phyloP scores from a whole-genome alignment of 2,797 vertebrate genomes.

The Merluccius polli region DNA sequence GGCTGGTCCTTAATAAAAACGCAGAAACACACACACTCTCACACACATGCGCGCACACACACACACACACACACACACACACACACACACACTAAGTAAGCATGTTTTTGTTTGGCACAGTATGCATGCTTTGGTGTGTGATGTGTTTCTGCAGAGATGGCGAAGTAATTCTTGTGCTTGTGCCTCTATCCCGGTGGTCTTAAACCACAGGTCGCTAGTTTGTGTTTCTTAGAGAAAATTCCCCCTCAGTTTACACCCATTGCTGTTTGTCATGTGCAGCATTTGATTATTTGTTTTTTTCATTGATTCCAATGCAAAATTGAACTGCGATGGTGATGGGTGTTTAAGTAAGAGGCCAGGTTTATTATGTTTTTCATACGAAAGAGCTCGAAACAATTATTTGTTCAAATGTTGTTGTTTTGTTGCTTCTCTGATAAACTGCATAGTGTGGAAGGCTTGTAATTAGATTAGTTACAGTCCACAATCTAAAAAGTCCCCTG shows the following conservation, averaged over 20 bases:
- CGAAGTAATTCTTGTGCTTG: neutral
- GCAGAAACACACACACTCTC: conserved; percentile 13
- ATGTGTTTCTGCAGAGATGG: neutral
- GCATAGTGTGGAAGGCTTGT: neutral
- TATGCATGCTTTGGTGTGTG: neutral
- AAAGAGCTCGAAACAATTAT: no score
- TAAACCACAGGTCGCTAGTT: no score
- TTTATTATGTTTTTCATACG: neutral
- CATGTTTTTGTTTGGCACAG: neutral
- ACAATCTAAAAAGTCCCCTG: conserved; percentile 15
- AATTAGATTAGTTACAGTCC: neutral
- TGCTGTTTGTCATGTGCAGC: no score
- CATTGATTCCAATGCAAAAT: neutral
- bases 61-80: neutral
- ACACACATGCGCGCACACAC: no score
- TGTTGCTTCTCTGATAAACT: no score
- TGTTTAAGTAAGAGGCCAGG: neutral
- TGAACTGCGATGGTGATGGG: neutral
- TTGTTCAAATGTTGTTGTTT: no score
- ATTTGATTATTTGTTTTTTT: neutral
- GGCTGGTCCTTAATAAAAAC: conserved; percentile 32
- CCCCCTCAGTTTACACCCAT: no score
- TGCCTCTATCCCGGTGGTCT: no score
- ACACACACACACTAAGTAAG: neutral
- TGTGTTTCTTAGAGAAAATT: no score